These are phyloP conservation scores for Papilio gigon DNA, from an alignment of 2,888 invertebrate genomes.

Conservation along the genomic window DNA sequence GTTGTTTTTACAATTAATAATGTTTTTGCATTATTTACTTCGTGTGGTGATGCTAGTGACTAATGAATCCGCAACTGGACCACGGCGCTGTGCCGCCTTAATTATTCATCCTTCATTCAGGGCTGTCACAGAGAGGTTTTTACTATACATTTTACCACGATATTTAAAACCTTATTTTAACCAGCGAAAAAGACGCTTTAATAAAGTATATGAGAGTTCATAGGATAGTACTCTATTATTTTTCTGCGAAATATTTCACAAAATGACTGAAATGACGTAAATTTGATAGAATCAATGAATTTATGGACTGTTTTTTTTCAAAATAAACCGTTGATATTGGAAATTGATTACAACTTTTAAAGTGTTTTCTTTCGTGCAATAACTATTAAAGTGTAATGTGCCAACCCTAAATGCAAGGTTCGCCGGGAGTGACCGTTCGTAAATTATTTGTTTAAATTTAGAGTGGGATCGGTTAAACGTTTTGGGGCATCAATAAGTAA, in stretches of 20 bases:
- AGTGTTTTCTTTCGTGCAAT: not conserved
- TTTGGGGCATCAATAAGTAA: constrained; percentile 81
- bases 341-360: no score
- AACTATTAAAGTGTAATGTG: constrained; percentile 21
- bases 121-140: constrained; percentile 50
- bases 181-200: not conserved
- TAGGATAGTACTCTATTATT: not conserved
- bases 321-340: not conserved
- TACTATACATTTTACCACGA: not conserved
- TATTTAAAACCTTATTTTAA: not conserved
- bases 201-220: no score
- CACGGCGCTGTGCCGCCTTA: constrained; percentile 51
- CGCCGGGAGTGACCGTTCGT: constrained; percentile 77
- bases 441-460: constrained; percentile 82
- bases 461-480: constrained; percentile 80
- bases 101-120: constrained; percentile 63
- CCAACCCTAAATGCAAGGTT: constrained; percentile 42
- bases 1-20: no score
- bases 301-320: not conserved
- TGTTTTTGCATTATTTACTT: constrained; percentile 37
- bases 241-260: not conserved
- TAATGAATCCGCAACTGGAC: constrained; percentile 57
- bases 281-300: not conserved
- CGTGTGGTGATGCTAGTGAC: constrained; percentile 44
- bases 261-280: not conserved